Evolutionary conservation across 2,113 vertebrate genomes (phyloP).

Genomic region (Lophochroa leadbeateri): DNA sequence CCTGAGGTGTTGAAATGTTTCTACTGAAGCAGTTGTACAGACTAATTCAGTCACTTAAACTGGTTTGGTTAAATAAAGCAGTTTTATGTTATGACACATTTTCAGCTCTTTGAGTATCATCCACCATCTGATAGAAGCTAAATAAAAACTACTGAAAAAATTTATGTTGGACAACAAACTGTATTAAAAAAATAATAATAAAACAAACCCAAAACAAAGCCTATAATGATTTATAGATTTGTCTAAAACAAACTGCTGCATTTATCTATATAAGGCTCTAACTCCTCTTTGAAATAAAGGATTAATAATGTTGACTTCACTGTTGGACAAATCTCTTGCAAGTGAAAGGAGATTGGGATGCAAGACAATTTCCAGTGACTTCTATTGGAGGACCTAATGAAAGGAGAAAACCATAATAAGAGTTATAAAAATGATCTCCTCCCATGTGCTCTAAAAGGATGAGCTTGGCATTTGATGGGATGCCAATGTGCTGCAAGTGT

Average conservation of each 20-base stretch:
- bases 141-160: constrained; percentile 26
- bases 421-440: constrained; percentile 13
- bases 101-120: background rate
- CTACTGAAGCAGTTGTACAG: background rate
- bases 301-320: constrained; percentile 9
- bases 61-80: constrained; percentile 21
- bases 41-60: background rate
- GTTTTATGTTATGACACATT: background rate
- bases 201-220: background rate
- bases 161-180: background rate
- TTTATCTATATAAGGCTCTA: constrained; percentile 42
- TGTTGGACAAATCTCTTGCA: background rate
- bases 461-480: constrained; percentile 14
- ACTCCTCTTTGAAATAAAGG: background rate
- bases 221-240: background rate
- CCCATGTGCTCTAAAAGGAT: background rate
- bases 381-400: background rate
- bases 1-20: background rate
- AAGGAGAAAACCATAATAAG: constrained; percentile 3
- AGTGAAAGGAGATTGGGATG: background rate
- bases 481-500: constrained; percentile 45
- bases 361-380: constrained; percentile 32
- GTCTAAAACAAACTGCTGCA: background rate
- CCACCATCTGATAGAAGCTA: constrained; percentile 6
- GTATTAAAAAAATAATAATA: background rate